Percentiles rank a stretch among this genome's conserved stretches.
Evolutionary conservation across 1,140 invertebrate genomes (phyloP).

Genomic region (Drosophila nannoptera): DNA sequence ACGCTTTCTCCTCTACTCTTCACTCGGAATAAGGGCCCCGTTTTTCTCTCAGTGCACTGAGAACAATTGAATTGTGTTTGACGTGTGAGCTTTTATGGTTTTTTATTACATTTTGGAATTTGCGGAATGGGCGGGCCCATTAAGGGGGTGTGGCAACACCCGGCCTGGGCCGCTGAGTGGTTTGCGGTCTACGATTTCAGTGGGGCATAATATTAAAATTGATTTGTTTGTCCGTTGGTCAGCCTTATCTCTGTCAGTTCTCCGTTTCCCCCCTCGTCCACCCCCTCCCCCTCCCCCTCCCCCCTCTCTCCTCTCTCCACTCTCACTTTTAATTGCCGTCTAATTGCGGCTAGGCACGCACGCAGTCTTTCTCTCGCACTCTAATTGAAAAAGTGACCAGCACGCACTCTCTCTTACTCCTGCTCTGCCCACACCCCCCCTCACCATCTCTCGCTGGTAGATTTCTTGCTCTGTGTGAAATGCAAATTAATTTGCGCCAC

Average conservation of each 20-base stretch:
- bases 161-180: constrained; percentile 16
- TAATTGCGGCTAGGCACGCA: constrained; percentile 63
- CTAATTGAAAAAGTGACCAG: constrained; percentile 59
- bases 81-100: constrained; percentile 73
- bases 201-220: constrained; percentile 61
- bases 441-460: not conserved
- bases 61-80: constrained; percentile 65
- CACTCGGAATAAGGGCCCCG: not conserved
- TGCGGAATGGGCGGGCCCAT: constrained; percentile 6
- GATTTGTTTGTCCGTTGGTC: constrained; percentile 73
- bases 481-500: constrained; percentile 69
- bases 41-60: not conserved
- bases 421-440: not conserved
- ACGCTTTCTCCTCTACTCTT: not conserved
- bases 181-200: constrained; percentile 35
- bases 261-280: not conserved
- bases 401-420: constrained; percentile 1
- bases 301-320: not conserved
- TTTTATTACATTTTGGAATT: constrained; percentile 67
- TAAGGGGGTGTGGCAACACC: not conserved
- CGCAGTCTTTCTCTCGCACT: not conserved
- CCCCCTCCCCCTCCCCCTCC: not conserved
- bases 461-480: constrained; percentile 36
- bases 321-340: constrained; percentile 62
- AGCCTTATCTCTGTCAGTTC: constrained; percentile 11